Evolutionary conservation across 1,140 invertebrate genomes (phyloP), one percentile per base, ranked within the genome.

Genomic region (Bathynomus jamesi): DNA sequence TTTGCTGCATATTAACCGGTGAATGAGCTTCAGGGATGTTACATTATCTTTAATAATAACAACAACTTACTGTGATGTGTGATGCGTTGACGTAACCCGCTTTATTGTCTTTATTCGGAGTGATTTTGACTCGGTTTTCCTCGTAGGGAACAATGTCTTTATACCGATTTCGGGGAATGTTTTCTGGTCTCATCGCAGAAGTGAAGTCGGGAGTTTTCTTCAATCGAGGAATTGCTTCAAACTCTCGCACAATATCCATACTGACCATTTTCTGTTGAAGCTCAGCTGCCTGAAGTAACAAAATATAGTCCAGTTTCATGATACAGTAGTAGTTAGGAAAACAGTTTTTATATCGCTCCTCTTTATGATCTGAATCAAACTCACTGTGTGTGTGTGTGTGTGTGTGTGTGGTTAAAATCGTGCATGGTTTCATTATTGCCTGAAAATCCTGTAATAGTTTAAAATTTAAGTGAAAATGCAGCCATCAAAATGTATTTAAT

Each of bases 41-140:
- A n/a, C n/a, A n/a, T n/a, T n/a, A n/a, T n/a, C n/a, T n/a, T n/a
- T n/a, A n/a, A n/a, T n/a, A n/a, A n/a, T n/a, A n/a, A n/a, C n/a
- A n/a, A n/a, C n/a, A 65, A 80, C 81, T 82, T 82, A 90, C 89
- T 65, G 89, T 90, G 69, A 95, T 88, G 79, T 94, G 90, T 8
- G 92, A 94, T 3, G 92, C 93, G 84, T 96, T 95, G 61, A 95
- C 91, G 78, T 95, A 95, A 7, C 93, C 94, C 79, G 86, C 86
- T 65, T 88, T 88, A 83, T 95, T 95, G 69, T 89, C 86, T 80
- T 89, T 89, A 2, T 87, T 86, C 4, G 92, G 90, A 25, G 86
- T 87, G 3, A 96, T 81, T 64, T 89, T 84, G 30, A 95, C 89
- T 46, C 92, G 80, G 80, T 93, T 94, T 77, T 93, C 90, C 80